These are phyloP conservation scores for Beris morrisii DNA, from an alignment of 2,888 invertebrate genomes.

Conservation along the genomic window DNA sequence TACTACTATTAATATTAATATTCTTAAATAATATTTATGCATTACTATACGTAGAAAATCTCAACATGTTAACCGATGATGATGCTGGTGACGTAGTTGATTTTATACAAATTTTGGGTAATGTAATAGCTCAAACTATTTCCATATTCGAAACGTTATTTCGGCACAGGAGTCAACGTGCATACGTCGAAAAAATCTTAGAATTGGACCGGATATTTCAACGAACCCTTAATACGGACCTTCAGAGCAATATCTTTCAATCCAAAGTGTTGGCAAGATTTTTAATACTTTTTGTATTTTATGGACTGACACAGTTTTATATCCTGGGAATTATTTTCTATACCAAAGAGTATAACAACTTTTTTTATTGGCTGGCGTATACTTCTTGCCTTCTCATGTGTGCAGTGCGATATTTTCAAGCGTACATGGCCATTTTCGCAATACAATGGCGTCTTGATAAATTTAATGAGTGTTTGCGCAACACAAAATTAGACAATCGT, in stretches of 20 bases:
- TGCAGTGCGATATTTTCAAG: conserved; percentile 51
- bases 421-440: conserved; percentile 45
- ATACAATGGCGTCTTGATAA: conserved; percentile 47
- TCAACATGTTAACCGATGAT: background rate
- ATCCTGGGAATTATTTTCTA: conserved; percentile 12
- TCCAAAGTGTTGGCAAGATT: conserved; percentile 10
- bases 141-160: conserved; percentile 47
- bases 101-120: conserved; percentile 49
- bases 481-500: conserved; percentile 40
- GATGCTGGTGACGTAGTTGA: conserved; percentile 44
- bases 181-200: conserved; percentile 43
- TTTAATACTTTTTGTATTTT: conserved; percentile 26
- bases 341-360: background rate
- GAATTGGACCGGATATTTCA: conserved; percentile 50
- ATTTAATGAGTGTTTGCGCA: conserved; percentile 43
- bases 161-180: conserved; percentile 42
- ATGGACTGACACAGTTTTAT: conserved; percentile 21
- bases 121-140: conserved; percentile 48
- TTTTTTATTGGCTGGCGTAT: conserved; percentile 47
- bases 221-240: conserved; percentile 44
- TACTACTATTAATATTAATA: background rate
- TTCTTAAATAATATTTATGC: background rate
- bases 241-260: conserved; percentile 40
- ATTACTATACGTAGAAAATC: conserved; percentile 1
- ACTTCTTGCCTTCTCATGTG: conserved; percentile 47